Base-by-base conservation (phyloP, 2,888 invertebrate species). In the Diloba caeruleocephala region DNA sequence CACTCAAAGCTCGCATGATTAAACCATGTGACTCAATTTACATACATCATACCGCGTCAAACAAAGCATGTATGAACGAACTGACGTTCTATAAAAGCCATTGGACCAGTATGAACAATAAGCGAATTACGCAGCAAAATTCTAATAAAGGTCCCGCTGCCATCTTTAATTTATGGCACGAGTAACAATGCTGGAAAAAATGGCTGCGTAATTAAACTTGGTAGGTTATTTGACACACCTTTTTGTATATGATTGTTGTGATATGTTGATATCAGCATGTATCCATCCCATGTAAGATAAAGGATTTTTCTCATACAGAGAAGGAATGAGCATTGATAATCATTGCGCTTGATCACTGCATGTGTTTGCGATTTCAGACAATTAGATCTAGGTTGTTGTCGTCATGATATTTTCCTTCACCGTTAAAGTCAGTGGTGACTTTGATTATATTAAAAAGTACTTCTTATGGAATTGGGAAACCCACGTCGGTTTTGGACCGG, bases 81-180 rank as follows among this genome's bases (percentile, higher is more conserved):
- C 43, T 51, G 33, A 45, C 44, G 55, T 64, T 63, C 49, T 55
- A 62, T 58, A 58, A 71, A 65, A 65, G 38, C 41, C 13, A 13
- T n/a, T 42, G 15, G 29, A 44, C 9, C 28, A 36, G 37, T 54
- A 33, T 43, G 43, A 71, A 76, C 76, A 76, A 77, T 74, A 72
- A 69, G 48, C 37, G 54, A 79, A 79, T 87, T 81, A 84, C 79
- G 67, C 61, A 43, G 71, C 76, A 72, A 73, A 81, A 75, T 70
- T 55, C 50, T 36, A 67, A 69, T 76, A 77, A 78, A 77, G 78
- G 65, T 62, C 31, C 41, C 34, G 12, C 46, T 60, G 54, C 44
- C 54, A 46, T 48, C 43, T 37, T 49, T 66, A 64, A 77, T 78
- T 34, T 21, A 34, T 17, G 32, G 17, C 8, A 12, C 12, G 21